phyloP scores from a whole-genome alignment of 2,797 vertebrate species.

The Florisuga fusca region DNA sequence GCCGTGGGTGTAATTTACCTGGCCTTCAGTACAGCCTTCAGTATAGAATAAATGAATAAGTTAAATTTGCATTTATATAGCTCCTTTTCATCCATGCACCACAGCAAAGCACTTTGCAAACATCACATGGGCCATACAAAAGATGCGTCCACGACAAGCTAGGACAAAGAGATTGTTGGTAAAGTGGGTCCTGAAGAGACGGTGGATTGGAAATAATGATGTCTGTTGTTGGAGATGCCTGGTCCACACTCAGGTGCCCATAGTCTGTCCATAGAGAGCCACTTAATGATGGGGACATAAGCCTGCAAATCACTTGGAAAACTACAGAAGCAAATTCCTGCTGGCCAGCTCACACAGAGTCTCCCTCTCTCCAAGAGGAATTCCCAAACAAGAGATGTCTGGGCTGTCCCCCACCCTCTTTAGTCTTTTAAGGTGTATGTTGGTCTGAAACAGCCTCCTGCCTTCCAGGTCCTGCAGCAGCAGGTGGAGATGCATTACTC shows the following conservation, averaged over 20 bases:
- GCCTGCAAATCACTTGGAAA: not conserved
- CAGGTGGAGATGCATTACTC: not conserved
- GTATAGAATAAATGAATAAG: slow-evolving; percentile 38
- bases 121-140: not conserved
- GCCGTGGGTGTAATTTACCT: slow-evolving; percentile 20
- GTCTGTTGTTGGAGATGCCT: not conserved
- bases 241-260: not conserved
- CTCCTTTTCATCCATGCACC: not conserved
- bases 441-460: not conserved
- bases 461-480: not conserved
- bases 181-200: not conserved
- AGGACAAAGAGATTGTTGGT: not conserved
- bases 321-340: not conserved
- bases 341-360: not conserved
- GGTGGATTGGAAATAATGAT: not conserved
- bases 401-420: not conserved
- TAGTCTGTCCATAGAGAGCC: not conserved
- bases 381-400: not conserved
- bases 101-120: not conserved
- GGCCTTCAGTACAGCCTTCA: slow-evolving; percentile 58
- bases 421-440: not conserved
- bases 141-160: not conserved
- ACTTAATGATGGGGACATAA: not conserved
- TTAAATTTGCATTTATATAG: slow-evolving; percentile 65
- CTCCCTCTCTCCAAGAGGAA: not conserved